Evolutionary conservation across 2,797 vertebrate species (phyloP), one percentile per base, ranked within the genome.

Genomic region (Amniataba percoides): DNA sequence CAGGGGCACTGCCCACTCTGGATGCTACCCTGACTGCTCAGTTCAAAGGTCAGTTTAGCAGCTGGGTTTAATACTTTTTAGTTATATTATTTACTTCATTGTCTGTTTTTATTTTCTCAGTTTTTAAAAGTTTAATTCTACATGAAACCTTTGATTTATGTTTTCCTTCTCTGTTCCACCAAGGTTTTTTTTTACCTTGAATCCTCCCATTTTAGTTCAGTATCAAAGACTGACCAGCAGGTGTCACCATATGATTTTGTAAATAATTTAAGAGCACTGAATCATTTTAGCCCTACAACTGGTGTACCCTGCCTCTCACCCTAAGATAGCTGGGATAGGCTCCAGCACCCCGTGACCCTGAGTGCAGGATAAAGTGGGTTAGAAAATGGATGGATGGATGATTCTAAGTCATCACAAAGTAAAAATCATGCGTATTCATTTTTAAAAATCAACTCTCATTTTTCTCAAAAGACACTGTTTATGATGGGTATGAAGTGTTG

Each of bases 21-120:
- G 80, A 49, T 7, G 8, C 94, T 0, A 40, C 43, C 0, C 65
- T 95, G 16, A 83, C 74, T 8, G 85, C 93, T 68, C 94, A 92
- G 69, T 92, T 89, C 74, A 92, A 85, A 82, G 95, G 96, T 96
- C 70, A 67, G 89, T 19, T 23, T 34, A 2, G 45, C 19, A 25
- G 3, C 34, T 51, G 3, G 14, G 9, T 74, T 49, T 63, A 8
- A 27, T 23, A 14, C n/a, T 5, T 49, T 6, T 46, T 49, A 34
- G 4, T 5, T 25, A 36, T 9, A 36, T 40, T 46, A 15, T 34
- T 55, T 43, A 19, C 19, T 55, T 55, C n/a, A 6, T 43, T 1
- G 11, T 25, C 19, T 18, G 27, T 36, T 42, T 23, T 58, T 7
- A 21, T 21, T 42, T 42, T 43, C 25, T 27, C 5, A 39, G 18